Conservation (phyloP, 2,797 vertebrate species). For the Siniperca obscura region DNA sequence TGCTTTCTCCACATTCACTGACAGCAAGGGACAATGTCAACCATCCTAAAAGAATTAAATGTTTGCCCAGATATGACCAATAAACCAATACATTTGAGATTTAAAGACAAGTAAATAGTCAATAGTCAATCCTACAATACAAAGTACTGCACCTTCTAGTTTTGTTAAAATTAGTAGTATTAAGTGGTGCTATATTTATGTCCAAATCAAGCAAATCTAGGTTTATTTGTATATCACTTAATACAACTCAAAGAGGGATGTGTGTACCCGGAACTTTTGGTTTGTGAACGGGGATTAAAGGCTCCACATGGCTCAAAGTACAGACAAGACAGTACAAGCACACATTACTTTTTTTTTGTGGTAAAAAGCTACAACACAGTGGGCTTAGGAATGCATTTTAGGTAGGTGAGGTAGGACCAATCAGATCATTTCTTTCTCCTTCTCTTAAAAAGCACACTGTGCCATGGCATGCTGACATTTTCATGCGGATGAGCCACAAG, state of each 20-base stretch:
- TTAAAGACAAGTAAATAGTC: neutral
- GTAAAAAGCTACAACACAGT: neutral
- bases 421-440: neutral
- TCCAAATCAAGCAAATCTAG: conserved; percentile 10
- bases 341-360: neutral
- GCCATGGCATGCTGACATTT: conserved; percentile 51
- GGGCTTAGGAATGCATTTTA: neutral
- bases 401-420: neutral
- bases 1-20: conserved; percentile 18
- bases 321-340: neutral
- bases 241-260: neutral
- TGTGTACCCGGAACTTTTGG: neutral
- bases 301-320: conserved; percentile 4
- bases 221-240: neutral
- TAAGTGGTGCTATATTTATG: neutral
- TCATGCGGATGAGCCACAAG: conserved; percentile 34
- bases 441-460: conserved; percentile 37
- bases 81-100: neutral
- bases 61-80: neutral
- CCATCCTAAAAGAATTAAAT: neutral
- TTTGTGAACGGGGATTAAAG: conserved; percentile 40
- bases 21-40: neutral
- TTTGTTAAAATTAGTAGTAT: neutral
- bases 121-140: neutral
- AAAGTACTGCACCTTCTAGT: neutral